Conservation (phyloP, 2,888 invertebrate genomes). For the Drosophila multiciliata region DNA sequence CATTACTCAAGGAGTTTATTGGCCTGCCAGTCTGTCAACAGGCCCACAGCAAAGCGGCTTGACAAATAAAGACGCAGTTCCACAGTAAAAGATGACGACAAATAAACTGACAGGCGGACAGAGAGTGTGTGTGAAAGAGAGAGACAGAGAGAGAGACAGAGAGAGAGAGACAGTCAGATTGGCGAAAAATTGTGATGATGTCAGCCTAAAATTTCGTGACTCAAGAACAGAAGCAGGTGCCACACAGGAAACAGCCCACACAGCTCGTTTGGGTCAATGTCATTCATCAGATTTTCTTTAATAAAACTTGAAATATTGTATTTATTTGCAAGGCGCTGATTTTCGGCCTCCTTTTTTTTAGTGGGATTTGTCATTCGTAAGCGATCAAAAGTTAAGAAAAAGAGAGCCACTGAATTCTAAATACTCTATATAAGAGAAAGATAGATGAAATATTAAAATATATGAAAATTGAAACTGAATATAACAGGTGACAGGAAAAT, state of each 20-base stretch:
- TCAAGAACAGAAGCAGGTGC: constrained; percentile 16
- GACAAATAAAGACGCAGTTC: constrained; percentile 56
- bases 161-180: constrained; percentile 19
- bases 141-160: too few relatives aligned
- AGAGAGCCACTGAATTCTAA: background rate
- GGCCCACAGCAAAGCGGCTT: constrained; percentile 41
- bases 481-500: background rate
- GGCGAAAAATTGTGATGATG: constrained; percentile 58
- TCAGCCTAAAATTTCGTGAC: constrained; percentile 41
- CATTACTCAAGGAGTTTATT: constrained; percentile 78
- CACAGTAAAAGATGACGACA: constrained; percentile 44
- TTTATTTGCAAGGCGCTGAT: constrained; percentile 62
- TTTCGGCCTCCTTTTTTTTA: constrained; percentile 26
- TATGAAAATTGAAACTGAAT: background rate
- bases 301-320: constrained; percentile 60
- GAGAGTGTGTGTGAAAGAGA: background rate
- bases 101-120: constrained; percentile 2
- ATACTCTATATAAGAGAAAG: constrained; percentile 1
- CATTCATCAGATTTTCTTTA: constrained; percentile 52
- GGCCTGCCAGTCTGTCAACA: constrained; percentile 62
- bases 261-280: constrained; percentile 18
- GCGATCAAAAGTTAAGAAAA: background rate
- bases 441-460: background rate
- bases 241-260: constrained; percentile 16
- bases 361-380: constrained; percentile 40